phyloP scores from a whole-genome alignment of 2,113 vertebrate genomes.

The Electrona antarctica region DNA sequence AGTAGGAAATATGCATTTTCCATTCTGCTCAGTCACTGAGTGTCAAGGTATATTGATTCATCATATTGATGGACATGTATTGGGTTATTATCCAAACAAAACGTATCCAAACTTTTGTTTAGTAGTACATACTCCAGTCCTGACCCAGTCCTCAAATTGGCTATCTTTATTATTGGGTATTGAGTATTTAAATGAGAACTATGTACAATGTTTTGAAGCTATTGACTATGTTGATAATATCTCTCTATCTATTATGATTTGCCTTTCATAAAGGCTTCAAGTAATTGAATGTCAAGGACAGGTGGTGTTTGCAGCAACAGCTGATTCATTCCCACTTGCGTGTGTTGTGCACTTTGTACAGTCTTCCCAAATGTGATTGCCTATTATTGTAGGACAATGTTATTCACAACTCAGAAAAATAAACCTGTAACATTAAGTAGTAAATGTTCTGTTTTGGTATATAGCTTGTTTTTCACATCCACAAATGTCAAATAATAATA shows the following conservation, averaged over 20 bases:
- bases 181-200: too few relatives aligned
- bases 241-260: not conserved
- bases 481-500: not conserved
- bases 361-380: not conserved
- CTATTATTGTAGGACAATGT: not conserved
- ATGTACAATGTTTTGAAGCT: too few relatives aligned
- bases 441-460: not conserved
- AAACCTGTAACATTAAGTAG: not conserved
- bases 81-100: too few relatives aligned
- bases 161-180: too few relatives aligned
- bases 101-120: too few relatives aligned
- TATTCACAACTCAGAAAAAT: not conserved
- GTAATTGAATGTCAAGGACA: not conserved
- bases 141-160: too few relatives aligned
- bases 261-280: not conserved
- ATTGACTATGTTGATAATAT: not conserved
- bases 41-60: not conserved
- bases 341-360: not conserved
- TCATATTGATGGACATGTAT: too few relatives aligned
- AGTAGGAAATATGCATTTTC: conserved; percentile 60
- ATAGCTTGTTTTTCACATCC: not conserved
- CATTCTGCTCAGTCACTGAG: conserved; percentile 6
- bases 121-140: too few relatives aligned
- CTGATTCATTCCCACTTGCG: not conserved
- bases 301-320: not conserved